Conservation (phyloP, 1,140 invertebrate genomes). For the Leptinotarsa lineolata region DNA sequence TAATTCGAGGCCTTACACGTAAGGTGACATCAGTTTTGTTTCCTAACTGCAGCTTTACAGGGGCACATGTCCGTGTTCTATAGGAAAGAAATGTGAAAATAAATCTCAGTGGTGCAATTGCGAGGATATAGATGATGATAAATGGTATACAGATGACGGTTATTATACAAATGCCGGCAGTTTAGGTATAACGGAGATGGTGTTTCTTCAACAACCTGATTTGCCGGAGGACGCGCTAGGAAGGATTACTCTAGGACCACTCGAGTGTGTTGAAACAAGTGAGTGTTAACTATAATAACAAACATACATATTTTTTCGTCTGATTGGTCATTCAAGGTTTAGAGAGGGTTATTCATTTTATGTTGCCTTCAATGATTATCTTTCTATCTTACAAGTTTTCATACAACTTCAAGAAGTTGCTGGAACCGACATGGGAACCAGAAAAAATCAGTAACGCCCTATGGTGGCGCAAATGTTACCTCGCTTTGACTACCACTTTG, state of each 20-base stretch:
- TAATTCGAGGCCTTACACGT: not conserved
- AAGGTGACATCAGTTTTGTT: constrained; percentile 19
- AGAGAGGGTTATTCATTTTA: too few relatives aligned
- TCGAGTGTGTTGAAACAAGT: constrained; percentile 95
- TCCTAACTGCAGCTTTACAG: constrained; percentile 54
- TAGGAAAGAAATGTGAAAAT: constrained; percentile 79
- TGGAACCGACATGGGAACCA: too few relatives aligned
- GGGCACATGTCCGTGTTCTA: constrained; percentile 69
- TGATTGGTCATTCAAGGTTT: too few relatives aligned
- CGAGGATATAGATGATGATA: constrained; percentile 76
- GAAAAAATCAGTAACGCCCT: too few relatives aligned
- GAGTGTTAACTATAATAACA: constrained; percentile 53
- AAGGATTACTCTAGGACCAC: constrained; percentile 83
- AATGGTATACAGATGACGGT: constrained; percentile 88
- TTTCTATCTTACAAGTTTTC: too few relatives aligned
- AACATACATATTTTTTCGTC: too few relatives aligned
- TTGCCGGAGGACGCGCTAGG: constrained; percentile 80
- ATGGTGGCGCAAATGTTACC: too few relatives aligned
- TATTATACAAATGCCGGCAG: constrained; percentile 73
- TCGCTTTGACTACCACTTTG: too few relatives aligned
- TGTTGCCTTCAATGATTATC: too few relatives aligned
- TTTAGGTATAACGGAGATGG: constrained; percentile 87
- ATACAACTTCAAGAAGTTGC: too few relatives aligned
- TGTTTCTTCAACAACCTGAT: constrained; percentile 84
- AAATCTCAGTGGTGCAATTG: constrained; percentile 86